phyloP scores from a whole-genome alignment of 1,140 invertebrate species.

The Micrasema minimum region DNA sequence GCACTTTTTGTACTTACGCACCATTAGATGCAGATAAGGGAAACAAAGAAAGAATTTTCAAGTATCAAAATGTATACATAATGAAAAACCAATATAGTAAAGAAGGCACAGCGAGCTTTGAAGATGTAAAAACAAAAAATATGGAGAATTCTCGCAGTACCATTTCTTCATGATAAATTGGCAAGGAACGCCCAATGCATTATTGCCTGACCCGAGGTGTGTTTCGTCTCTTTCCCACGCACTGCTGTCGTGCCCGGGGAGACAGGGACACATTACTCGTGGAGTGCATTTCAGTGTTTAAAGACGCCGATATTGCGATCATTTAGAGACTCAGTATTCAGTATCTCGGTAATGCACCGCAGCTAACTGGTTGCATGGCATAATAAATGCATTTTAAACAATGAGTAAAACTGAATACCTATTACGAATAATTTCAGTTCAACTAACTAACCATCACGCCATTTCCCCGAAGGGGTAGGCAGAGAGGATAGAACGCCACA shows the following conservation, averaged over 20 bases:
- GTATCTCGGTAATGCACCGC: conserved; percentile 47
- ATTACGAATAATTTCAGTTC: not conserved
- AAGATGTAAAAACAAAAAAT: conserved; percentile 3
- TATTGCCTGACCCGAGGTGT: conserved; percentile 44
- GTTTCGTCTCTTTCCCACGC: conserved; percentile 14
- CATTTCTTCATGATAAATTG: conserved; percentile 48
- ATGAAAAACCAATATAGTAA: no score
- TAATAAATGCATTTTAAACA: conserved; percentile 24
- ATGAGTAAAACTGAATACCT: no score
- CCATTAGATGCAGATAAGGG: no score
- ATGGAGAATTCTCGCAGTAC: conserved; percentile 29
- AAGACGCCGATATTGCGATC: conserved; percentile 48
- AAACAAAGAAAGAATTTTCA: no score
- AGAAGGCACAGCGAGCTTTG: no score
- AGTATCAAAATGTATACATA: no score
- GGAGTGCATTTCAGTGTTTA: conserved; percentile 42
- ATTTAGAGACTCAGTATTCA: conserved; percentile 39
- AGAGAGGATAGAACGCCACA: no score
- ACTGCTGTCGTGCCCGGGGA: not conserved
- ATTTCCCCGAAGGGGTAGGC: no score
- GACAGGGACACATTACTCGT: conserved; percentile 27
- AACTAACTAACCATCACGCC: not conserved
- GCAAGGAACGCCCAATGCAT: conserved; percentile 49
- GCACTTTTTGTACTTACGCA: no score
- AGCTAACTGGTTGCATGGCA: conserved; percentile 50